Conservation (phyloP, 2,113 vertebrate genomes). For the Cricetomys ansorgei region DNA sequence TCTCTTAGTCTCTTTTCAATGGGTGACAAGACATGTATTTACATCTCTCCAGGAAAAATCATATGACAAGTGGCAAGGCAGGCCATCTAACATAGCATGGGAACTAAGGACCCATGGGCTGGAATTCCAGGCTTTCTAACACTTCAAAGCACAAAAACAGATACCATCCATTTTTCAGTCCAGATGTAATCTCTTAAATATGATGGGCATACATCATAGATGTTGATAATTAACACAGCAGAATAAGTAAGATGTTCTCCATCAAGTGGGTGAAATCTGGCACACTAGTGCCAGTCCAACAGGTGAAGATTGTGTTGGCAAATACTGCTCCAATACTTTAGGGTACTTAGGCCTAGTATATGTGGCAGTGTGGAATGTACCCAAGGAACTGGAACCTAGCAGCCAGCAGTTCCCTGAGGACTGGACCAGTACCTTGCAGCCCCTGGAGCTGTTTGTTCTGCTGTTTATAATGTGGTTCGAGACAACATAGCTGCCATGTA, state of each 20-base stretch:
- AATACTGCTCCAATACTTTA: background rate
- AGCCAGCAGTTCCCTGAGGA: background rate
- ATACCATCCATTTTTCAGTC: background rate
- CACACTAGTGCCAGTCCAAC: slow-evolving; percentile 95
- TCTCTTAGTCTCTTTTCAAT: background rate
- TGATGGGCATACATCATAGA: slow-evolving; percentile 97
- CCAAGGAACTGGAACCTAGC: background rate
- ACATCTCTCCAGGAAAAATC: background rate
- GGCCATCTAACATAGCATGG: background rate
- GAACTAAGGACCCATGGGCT: background rate
- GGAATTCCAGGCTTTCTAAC: background rate
- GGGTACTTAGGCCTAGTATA: background rate
- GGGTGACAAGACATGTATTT: background rate
- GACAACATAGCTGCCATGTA: background rate
- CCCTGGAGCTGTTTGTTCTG: background rate
- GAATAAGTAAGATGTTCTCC: slow-evolving; percentile 97
- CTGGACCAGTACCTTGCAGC: background rate
- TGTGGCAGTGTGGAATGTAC: background rate
- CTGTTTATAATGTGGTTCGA: background rate
- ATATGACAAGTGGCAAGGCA: background rate
- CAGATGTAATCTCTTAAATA: background rate
- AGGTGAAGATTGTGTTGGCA: slow-evolving; percentile 93
- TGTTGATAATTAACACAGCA: slow-evolving; percentile 99
- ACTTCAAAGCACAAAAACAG: background rate
- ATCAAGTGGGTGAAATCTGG: slow-evolving; percentile 98